Conservation (phyloP, 2,797 vertebrate species). For the Manis crassicaudata region DNA sequence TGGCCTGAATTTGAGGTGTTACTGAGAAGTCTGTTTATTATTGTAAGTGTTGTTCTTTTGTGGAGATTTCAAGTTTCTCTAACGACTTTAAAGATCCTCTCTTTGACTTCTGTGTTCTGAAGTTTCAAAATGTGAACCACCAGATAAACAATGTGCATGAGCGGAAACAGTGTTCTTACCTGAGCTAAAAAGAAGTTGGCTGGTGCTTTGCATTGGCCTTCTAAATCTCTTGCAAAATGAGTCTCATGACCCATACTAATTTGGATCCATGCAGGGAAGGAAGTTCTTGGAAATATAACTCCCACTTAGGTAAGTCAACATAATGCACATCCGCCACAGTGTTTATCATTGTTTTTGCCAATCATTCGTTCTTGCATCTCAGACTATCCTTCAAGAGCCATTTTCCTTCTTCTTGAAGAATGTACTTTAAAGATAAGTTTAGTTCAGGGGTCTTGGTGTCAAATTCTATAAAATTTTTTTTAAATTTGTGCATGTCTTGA, state of each 20-base stretch:
- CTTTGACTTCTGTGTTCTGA: not conserved
- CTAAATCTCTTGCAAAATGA: not conserved
- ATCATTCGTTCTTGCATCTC: not conserved
- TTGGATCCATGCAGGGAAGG: not conserved
- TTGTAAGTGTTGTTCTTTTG: not conserved
- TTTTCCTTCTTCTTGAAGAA: not conserved
- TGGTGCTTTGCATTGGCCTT: not conserved
- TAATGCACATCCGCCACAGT: not conserved
- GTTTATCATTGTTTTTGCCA: not conserved
- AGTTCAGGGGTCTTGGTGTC: not conserved
- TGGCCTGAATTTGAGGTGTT: not conserved
- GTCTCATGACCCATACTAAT: not conserved
- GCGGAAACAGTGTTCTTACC: not conserved
- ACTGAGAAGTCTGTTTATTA: not conserved
- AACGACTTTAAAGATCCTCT: not conserved
- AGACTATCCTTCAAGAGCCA: not conserved
- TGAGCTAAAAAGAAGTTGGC: not conserved
- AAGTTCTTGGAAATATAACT: not conserved
- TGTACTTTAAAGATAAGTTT: not conserved
- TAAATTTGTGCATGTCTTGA: not conserved
- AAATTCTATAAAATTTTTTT: not conserved
- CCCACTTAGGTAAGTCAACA: not conserved
- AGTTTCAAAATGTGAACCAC: not conserved
- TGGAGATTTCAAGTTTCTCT: not conserved
- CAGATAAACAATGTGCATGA: not conserved